Conservation (phyloP, 2,113 vertebrate genomes). For the Myotis brandtii region DNA sequence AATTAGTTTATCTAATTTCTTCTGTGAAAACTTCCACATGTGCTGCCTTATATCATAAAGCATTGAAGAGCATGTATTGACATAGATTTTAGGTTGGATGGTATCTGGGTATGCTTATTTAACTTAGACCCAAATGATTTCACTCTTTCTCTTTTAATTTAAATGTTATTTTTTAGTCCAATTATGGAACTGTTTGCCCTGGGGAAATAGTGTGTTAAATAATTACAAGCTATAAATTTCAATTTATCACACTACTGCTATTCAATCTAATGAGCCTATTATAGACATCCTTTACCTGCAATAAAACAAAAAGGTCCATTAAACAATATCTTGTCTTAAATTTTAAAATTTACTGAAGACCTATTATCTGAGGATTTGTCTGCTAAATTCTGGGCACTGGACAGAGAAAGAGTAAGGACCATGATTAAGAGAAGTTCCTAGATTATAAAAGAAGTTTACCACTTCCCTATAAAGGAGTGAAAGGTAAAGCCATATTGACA, state of each 20-base stretch:
- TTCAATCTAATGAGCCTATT: not conserved
- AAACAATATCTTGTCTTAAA: not conserved
- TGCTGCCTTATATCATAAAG: constrained; percentile 57
- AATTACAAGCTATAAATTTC: constrained; percentile 18
- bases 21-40: constrained; percentile 64
- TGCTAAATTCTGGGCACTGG: not conserved
- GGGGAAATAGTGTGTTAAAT: constrained; percentile 46
- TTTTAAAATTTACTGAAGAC: not conserved
- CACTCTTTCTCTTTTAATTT: constrained; percentile 54
- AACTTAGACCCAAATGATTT: constrained; percentile 57
- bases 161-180: constrained; percentile 20
- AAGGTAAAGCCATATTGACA: not conserved
- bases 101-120: not conserved
- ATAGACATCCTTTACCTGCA: not conserved
- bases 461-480: not conserved
- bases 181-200: constrained; percentile 42
- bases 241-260: not conserved
- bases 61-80: constrained; percentile 3
- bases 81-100: constrained; percentile 8
- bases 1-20: constrained; percentile 75
- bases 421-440: not conserved
- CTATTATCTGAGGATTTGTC: not conserved
- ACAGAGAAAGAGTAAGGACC: not conserved
- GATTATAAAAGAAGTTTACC: not conserved
- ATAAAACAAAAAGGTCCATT: not conserved